phyloP scores from a whole-genome alignment of 2,888 invertebrate species.

The Parapristionchus giblindavisi region DNA sequence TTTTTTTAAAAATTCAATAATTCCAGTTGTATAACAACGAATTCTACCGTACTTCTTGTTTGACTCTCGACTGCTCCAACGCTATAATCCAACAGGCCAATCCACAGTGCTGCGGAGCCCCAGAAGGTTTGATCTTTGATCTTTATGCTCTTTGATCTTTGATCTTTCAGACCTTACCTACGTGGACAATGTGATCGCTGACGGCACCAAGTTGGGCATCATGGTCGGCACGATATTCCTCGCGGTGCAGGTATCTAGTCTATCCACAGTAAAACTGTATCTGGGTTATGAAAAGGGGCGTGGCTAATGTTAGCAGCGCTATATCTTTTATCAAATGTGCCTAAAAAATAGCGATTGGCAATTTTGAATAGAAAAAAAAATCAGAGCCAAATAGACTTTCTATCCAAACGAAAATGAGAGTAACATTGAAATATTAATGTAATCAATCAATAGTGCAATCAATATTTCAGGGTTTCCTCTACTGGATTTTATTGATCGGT shows the following conservation, averaged over 20 bases:
- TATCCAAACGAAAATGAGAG: no score
- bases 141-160: neutral
- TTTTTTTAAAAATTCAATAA: neutral
- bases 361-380: no score
- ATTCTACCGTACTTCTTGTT: constrained; percentile 53
- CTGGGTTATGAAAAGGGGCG: neutral
- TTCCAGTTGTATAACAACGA: constrained; percentile 59
- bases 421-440: neutral
- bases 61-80: constrained; percentile 49
- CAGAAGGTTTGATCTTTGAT: constrained; percentile 18
- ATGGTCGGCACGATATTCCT: constrained; percentile 55
- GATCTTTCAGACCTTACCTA: constrained; percentile 39
- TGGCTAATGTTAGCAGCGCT: no score
- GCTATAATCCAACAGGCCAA: constrained; percentile 40
- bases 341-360: no score
- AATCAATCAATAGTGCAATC: no score
- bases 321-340: no score
- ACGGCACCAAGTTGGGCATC: constrained; percentile 49
- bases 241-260: constrained; percentile 47
- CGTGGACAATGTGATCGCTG: constrained; percentile 48
- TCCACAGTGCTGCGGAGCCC: constrained; percentile 49
- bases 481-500: constrained; percentile 25
- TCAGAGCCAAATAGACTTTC: no score
- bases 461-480: constrained; percentile 44
- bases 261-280: neutral